phyloP scores from a whole-genome alignment of 2,888 invertebrate species.

The Caenorhabditis afra region DNA sequence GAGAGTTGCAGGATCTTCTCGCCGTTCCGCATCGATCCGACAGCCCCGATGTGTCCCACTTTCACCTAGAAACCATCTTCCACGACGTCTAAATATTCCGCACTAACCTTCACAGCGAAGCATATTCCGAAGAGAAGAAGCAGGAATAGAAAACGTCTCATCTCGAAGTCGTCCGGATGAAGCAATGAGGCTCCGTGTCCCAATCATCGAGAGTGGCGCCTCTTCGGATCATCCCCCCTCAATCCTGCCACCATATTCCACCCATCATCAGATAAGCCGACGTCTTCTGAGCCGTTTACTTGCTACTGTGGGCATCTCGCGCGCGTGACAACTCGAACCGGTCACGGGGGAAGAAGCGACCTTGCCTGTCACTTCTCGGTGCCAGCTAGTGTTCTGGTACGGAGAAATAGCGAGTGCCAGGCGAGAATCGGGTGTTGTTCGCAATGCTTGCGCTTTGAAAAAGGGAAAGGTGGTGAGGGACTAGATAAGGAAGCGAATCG shows the following conservation, averaged over 20 bases:
- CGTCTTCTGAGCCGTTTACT: slow-evolving; percentile 11
- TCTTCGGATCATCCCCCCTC: slow-evolving; percentile 30
- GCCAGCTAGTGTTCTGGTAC: slow-evolving; percentile 37
- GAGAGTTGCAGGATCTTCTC: slow-evolving; percentile 77
- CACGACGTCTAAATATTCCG: neutral
- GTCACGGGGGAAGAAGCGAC: slow-evolving; percentile 22
- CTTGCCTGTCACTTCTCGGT: slow-evolving; percentile 39
- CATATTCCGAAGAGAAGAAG: slow-evolving; percentile 24
- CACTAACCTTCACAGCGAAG: slow-evolving; percentile 31
- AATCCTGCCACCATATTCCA: slow-evolving; percentile 20
- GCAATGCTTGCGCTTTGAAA: slow-evolving; percentile 34
- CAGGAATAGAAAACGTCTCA: slow-evolving; percentile 6
- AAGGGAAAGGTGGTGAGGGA: slow-evolving; percentile 45
- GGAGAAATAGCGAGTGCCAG: slow-evolving; percentile 13
- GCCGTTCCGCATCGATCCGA: slow-evolving; percentile 76
- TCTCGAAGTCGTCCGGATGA: neutral
- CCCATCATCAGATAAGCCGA: slow-evolving; percentile 5
- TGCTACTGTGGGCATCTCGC: slow-evolving; percentile 12
- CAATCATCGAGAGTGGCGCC: slow-evolving; percentile 41
- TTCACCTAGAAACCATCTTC: slow-evolving; percentile 57
- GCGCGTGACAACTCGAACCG: slow-evolving; percentile 38
- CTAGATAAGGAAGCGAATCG: slow-evolving; percentile 39
- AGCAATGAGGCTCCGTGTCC: slow-evolving; percentile 21
- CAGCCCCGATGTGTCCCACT: slow-evolving; percentile 78
- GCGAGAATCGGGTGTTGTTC: slow-evolving; percentile 37